Conservation (phyloP, 2,113 vertebrate species). For the Pogonocichla stellata region DNA sequence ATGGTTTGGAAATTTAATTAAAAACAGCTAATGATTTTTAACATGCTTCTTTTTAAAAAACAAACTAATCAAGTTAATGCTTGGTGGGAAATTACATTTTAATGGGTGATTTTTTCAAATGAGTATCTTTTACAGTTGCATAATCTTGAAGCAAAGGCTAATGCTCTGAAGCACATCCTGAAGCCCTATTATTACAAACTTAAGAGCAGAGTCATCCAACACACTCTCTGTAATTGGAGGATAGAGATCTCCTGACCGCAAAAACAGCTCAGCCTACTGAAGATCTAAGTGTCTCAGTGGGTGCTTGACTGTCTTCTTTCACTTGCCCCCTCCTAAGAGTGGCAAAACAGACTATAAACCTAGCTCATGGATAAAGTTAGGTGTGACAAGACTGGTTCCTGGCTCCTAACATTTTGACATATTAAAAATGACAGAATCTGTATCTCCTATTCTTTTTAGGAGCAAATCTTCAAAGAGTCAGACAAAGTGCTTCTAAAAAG, state of each 20-base stretch:
- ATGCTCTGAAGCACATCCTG: neutral
- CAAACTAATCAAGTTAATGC: neutral
- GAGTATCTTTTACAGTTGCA: neutral
- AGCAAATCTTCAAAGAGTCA: neutral
- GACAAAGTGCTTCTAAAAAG: neutral
- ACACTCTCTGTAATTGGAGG: neutral
- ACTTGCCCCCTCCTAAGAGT: neutral
- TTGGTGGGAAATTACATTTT: neutral
- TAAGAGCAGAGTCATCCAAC: neutral
- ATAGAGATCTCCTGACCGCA: neutral
- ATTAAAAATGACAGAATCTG: neutral
- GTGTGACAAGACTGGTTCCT: neutral
- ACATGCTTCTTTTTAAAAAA: neutral
- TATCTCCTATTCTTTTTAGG: neutral
- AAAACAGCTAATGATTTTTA: neutral
- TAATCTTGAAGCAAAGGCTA: neutral
- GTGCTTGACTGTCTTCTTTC: neutral
- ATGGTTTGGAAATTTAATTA: neutral
- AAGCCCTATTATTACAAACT: neutral
- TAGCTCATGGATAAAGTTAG: neutral
- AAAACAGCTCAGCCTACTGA: neutral
- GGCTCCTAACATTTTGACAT: neutral
- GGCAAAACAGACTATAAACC: neutral
- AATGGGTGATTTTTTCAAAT: neutral
- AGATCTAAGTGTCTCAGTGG: neutral